Evolutionary conservation across 2,888 invertebrate genomes (phyloP).

Genomic region (Listrodromus nycthemerus): DNA sequence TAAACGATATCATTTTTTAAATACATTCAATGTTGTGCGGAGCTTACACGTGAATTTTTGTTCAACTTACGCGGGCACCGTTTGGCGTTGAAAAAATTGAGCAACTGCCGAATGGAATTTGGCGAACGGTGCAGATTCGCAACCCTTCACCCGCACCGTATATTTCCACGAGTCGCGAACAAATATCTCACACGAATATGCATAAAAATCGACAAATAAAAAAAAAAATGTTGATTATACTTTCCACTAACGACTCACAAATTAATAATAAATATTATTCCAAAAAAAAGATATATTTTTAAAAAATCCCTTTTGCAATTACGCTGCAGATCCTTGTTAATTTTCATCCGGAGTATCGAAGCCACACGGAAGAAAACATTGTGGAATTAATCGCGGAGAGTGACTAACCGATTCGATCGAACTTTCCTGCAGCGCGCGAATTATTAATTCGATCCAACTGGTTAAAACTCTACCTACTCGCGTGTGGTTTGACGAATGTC

Average conservation of each 20-base stretch:
- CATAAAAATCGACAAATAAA: background rate
- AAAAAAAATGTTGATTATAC: background rate
- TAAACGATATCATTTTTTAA: background rate
- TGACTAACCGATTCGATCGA: slow-evolving; percentile 36
- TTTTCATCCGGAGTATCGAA: background rate
- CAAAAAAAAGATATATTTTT: background rate
- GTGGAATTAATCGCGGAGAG: background rate
- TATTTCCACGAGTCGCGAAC: background rate
- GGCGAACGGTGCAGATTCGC: slow-evolving; percentile 8
- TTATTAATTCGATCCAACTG: slow-evolving; percentile 49
- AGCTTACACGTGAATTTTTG: background rate
- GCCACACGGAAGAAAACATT: background rate
- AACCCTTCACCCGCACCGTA: background rate
- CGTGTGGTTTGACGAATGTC: slow-evolving; percentile 69
- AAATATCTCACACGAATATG: background rate
- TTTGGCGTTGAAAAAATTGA: slow-evolving; percentile 11
- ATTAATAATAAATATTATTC: background rate
- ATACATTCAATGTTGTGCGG: background rate
- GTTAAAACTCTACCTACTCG: slow-evolving; percentile 42
- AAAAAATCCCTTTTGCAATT: background rate
- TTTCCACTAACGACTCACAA: background rate
- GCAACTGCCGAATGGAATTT: slow-evolving; percentile 10
- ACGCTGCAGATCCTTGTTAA: background rate
- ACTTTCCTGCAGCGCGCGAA: slow-evolving; percentile 45
- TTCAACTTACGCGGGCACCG: background rate